phyloP scores from a whole-genome alignment of 2,888 invertebrate genomes.

The Auanema sp. region DNA sequence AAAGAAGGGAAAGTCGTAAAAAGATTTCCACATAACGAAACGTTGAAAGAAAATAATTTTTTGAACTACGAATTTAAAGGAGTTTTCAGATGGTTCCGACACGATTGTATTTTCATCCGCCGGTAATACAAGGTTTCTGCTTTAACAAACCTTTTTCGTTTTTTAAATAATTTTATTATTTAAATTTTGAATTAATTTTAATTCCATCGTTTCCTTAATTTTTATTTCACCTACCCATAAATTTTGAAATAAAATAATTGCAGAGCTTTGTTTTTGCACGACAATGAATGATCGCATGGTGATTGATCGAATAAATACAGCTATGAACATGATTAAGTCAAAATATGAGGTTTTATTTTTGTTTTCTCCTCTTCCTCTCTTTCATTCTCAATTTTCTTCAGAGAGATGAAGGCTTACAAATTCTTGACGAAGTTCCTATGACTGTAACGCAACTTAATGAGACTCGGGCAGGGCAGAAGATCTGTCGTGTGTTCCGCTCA shows the following conservation, averaged over 20 bases:
- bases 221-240: too few relatives aligned
- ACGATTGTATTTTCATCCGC: too few relatives aligned
- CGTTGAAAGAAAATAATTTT: conserved; percentile 4
- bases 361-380: neutral
- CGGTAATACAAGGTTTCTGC: too few relatives aligned
- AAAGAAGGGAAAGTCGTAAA: neutral
- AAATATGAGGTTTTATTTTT: conserved; percentile 10
- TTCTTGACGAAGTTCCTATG: conserved; percentile 17
- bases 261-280: too few relatives aligned
- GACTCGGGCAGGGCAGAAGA: conserved; percentile 13
- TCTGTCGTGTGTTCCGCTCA: conserved; percentile 13
- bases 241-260: too few relatives aligned
- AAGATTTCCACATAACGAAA: neutral
- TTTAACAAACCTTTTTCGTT: too few relatives aligned
- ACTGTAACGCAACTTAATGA: conserved; percentile 7
- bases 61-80: conserved; percentile 8
- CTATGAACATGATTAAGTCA: conserved; percentile 10
- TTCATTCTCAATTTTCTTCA: conserved; percentile 1
- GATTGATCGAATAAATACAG: conserved; percentile 3
- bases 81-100: neutral
- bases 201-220: too few relatives aligned
- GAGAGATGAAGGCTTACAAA: conserved; percentile 17
- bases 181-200: too few relatives aligned
- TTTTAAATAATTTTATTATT: too few relatives aligned
- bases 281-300: neutral